Percentiles rank a stretch among this genome's conserved stretches.
Conservation (phyloP, 1,140 invertebrate species). For the Drosophila repleta region DNA sequence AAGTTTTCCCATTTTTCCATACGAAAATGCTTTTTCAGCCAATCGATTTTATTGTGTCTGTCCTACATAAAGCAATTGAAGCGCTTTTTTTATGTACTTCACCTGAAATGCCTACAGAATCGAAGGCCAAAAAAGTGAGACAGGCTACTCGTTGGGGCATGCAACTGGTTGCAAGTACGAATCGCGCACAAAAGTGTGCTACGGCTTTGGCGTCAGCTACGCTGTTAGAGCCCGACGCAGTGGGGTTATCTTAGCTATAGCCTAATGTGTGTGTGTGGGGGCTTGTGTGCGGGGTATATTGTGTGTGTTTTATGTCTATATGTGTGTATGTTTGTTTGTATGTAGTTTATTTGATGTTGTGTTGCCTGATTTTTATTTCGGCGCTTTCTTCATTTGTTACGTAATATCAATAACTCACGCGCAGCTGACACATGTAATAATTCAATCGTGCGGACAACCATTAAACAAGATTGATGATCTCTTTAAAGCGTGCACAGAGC, state of each 20-base stretch:
- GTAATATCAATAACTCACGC: slow-evolving; percentile 81
- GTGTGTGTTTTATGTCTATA: slow-evolving; percentile 9
- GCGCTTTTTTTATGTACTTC: slow-evolving; percentile 21
- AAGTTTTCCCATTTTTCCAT: slow-evolving; percentile 23
- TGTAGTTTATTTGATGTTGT: slow-evolving; percentile 53
- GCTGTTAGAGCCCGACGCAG: background rate
- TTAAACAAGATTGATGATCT: slow-evolving; percentile 84
- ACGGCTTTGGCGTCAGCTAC: slow-evolving; percentile 17
- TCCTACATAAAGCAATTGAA: slow-evolving; percentile 52
- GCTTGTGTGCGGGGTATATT: background rate
- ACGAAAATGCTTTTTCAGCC: slow-evolving; percentile 37
- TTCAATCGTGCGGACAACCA: slow-evolving; percentile 83
- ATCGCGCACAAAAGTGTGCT: slow-evolving; percentile 35
- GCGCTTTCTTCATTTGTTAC: slow-evolving; percentile 78
- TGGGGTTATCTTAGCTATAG: slow-evolving; percentile 20
- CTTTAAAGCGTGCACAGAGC: slow-evolving; percentile 61
- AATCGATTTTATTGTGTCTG: slow-evolving; percentile 71
- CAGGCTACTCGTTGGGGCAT: slow-evolving; percentile 40
- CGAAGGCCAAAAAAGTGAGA: slow-evolving; percentile 34
- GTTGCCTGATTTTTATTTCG: slow-evolving; percentile 72
- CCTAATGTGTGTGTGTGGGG: slow-evolving; percentile 11
- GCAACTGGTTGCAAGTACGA: slow-evolving; percentile 65
- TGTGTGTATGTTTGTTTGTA: slow-evolving; percentile 20
- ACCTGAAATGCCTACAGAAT: slow-evolving; percentile 25
- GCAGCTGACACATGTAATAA: slow-evolving; percentile 83